phyloP scores from a whole-genome alignment of 1,140 invertebrate species.

The Apolygus lucorum region DNA sequence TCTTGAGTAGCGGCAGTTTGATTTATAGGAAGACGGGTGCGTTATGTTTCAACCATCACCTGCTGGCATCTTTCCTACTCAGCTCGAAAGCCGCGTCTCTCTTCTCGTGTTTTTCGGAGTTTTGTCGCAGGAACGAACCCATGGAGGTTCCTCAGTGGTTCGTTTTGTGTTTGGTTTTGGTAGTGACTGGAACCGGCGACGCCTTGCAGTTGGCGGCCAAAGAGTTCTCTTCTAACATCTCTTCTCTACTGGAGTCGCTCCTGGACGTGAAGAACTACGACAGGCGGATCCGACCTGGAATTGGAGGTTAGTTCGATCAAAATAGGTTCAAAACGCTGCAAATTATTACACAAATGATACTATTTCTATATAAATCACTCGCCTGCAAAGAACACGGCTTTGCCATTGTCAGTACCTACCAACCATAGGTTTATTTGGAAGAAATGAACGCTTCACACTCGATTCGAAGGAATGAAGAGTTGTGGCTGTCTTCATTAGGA shows the following conservation, averaged over 20 bases:
- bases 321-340: no score
- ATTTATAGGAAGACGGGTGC: background rate
- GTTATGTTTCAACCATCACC: no score
- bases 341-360: no score
- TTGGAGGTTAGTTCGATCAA: slow-evolving; percentile 45
- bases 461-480: no score
- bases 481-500: no score
- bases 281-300: slow-evolving; percentile 44
- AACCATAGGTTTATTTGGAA: no score
- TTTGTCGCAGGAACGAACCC: no score
- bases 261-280: slow-evolving; percentile 44
- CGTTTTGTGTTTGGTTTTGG: background rate
- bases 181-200: background rate
- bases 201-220: background rate
- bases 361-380: no score
- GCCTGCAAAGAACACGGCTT: no score
- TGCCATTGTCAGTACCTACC: no score
- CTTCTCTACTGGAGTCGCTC: slow-evolving; percentile 43
- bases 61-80: background rate
- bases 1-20: background rate
- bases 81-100: background rate
- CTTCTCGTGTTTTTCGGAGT: background rate
- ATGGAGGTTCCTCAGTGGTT: background rate
- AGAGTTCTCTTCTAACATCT: slow-evolving; percentile 38
- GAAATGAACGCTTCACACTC: no score